phyloP scores from a whole-genome alignment of 1,140 invertebrate genomes.

The Pachypeltis micranthus region DNA sequence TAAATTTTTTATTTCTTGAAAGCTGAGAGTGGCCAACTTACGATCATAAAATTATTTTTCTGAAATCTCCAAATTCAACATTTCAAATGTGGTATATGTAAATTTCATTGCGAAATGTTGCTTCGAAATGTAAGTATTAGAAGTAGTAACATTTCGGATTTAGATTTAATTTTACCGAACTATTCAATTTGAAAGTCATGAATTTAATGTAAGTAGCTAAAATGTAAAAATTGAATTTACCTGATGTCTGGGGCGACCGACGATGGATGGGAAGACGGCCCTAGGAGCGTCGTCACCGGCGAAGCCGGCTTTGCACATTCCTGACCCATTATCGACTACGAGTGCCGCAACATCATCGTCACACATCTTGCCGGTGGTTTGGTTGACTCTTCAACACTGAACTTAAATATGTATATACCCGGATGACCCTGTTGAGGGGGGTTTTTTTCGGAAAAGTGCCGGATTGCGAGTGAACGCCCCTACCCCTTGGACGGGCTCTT shows the following conservation, averaged over 20 bases:
- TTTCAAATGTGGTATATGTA: no score
- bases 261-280: conserved; percentile 80
- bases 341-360: conserved; percentile 79
- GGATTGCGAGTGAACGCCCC: conserved; percentile 20
- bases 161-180: no score
- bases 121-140: no score
- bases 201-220: no score
- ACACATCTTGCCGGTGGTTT: conserved; percentile 52
- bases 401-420: neutral
- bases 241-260: conserved; percentile 68
- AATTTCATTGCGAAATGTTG: no score
- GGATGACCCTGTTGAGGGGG: neutral
- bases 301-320: conserved; percentile 85
- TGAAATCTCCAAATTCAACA: no score
- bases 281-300: conserved; percentile 79
- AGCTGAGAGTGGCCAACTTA: no score
- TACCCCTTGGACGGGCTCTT: neutral
- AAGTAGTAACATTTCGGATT: no score
- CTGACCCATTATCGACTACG: conserved; percentile 81
- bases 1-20: no score
- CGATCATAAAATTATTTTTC: no score
- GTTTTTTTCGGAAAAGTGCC: neutral
- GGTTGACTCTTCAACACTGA: neutral
- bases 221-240: no score
- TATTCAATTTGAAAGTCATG: no score